These are phyloP conservation scores for Philhelius pedissequus DNA, from an alignment of 2,888 invertebrate species.

Conservation along the genomic window DNA sequence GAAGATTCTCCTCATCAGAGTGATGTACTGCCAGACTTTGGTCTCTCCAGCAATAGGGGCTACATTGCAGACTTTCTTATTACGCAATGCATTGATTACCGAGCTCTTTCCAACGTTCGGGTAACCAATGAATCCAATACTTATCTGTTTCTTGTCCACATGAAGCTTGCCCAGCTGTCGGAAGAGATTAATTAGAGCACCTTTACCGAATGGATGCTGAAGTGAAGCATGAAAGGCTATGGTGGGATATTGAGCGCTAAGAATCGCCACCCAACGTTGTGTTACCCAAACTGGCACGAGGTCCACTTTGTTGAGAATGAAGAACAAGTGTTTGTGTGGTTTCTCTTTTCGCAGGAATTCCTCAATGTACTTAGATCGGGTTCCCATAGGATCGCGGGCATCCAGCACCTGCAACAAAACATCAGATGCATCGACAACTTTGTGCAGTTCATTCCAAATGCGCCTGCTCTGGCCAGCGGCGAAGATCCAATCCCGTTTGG, in stretches of 20 bases:
- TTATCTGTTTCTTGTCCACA: conserved; percentile 98
- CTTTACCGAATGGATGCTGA: conserved; percentile 98
- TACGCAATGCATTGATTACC: conserved; percentile 96
- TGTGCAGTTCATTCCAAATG: conserved; percentile 99
- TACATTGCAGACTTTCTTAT: conserved; percentile 98
- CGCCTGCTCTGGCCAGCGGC: conserved; percentile 96
- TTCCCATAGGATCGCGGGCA: conserved; percentile 98
- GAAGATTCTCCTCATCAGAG: conserved; percentile 97
- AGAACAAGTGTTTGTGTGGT: conserved; percentile 97
- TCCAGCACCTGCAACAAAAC: conserved; percentile 97
- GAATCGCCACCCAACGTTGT: conserved; percentile 96
- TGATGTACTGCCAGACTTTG: conserved; percentile 99
- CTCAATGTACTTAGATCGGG: conserved; percentile 94
- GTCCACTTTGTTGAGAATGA: conserved; percentile 97
- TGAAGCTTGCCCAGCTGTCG: conserved; percentile 98
- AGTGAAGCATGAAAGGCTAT: conserved; percentile 99
- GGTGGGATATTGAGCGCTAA: conserved; percentile 97
- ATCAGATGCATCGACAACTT: conserved; percentile 99
- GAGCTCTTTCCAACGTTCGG: conserved; percentile 99
- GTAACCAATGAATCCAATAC: conserved; percentile 99
- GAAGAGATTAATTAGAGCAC: conserved; percentile 95
- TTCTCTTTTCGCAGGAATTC: conserved; percentile 96
- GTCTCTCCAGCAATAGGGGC: conserved; percentile 99
- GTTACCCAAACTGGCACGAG: conserved; percentile 99
- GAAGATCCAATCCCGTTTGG: conserved; percentile 95